Evolutionary conservation across 2,113 vertebrate species (phyloP), one percentile per base, ranked within the genome.

Genomic region (Phylloscopus trochiloides): DNA sequence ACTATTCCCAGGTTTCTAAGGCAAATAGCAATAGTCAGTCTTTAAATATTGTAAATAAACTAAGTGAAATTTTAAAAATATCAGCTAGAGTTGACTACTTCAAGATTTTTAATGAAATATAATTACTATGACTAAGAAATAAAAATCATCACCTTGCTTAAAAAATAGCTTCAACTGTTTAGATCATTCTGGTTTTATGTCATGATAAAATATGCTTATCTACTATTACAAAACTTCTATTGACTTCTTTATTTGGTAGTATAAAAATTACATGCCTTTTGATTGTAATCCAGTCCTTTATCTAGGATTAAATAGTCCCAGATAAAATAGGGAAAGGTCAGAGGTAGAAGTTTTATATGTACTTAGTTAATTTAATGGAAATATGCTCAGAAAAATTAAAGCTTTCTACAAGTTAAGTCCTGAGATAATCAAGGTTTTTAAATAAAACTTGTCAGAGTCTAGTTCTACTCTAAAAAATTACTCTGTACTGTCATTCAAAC

Each of bases 331-430:
- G 34, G 13, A 91, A 95, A 95, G 83, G 86, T 79, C 73, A 89
- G 38, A 90, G 25, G 40, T 40, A 70, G 21, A 54, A 47, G 22
- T 6, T 76, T 87, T 78, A 89, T 71, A 90, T 75, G 63, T 93
- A 95, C 24, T 73, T 76, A 38, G 24, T 29, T 66, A 93, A 94
- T 92, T 94, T 71, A 86, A 75, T 59, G 72, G 85, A 96, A 92
- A 89, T 57, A 85, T 2, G 14, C 48, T 85, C 66, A 94, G 45
- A 77, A 86, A 94, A 80, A 54, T 9, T 42, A 72, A 72, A 92
- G 36, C 36, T 78, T 76, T 80, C 10, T 50, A 34, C 18, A 57
- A 61, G 47, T 65, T 65, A 89, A 52, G 6, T 66, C 34, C 40
- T 66, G 26, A 81, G 32, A 63, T 3, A 82, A 68, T 13, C 17